Percentiles rank a stretch among this genome's conserved stretches.
These are phyloP conservation scores for Sciurus carolinensis DNA, from an alignment of 2,797 vertebrate genomes.

Conservation along the genomic window DNA sequence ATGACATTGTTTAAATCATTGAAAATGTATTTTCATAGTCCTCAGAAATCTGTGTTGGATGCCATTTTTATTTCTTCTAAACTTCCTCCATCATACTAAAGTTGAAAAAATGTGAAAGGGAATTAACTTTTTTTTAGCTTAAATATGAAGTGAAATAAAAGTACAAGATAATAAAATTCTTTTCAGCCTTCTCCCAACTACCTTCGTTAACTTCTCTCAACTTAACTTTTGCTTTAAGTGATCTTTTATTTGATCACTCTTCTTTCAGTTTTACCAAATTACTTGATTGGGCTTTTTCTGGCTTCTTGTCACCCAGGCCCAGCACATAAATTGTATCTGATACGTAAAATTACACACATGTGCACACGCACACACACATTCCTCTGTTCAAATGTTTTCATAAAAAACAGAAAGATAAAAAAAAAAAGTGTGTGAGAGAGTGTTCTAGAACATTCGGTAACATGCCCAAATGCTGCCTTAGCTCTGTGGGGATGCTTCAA, in stretches of 20 bases:
- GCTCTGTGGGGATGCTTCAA: conserved; percentile 9
- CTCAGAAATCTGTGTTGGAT: background rate
- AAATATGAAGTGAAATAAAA: conserved; percentile 7
- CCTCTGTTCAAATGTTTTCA: background rate
- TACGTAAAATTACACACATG: background rate
- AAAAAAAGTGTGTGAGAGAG: background rate
- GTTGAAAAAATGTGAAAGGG: background rate
- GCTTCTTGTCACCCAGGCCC: background rate
- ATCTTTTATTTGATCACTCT: background rate
- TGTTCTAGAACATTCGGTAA: background rate
- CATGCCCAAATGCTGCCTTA: conserved; percentile 1
- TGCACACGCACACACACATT: background rate
- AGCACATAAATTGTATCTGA: background rate
- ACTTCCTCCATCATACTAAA: background rate
- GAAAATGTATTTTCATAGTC: background rate
- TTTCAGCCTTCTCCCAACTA: background rate
- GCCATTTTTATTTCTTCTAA: background rate
- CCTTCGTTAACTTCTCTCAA: background rate
- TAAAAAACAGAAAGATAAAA: too few relatives aligned
- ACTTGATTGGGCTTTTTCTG: background rate
- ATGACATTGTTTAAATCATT: background rate
- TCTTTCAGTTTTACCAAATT: background rate
- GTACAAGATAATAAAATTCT: background rate
- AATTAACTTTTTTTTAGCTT: background rate
- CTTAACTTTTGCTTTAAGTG: background rate